Conservation (phyloP, 2,113 vertebrate genomes). For the Natator depressus region DNA sequence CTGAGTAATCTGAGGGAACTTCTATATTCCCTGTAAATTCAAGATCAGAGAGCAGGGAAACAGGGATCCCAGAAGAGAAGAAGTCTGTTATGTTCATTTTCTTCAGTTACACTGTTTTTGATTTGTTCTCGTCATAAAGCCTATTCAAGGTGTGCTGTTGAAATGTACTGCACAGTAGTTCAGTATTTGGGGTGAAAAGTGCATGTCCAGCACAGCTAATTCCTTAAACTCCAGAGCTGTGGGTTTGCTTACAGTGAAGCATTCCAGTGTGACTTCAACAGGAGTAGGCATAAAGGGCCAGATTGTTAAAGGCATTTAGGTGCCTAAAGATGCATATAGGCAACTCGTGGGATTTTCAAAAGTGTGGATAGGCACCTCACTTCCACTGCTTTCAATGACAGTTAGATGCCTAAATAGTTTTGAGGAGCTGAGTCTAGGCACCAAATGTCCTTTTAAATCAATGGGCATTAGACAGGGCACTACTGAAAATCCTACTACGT, state of each 20-base stretch:
- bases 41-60: not conserved
- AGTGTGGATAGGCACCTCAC: not conserved
- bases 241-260: not conserved
- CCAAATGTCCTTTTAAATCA: not conserved
- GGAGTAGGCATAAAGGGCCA: too few species aligned
- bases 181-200: not conserved
- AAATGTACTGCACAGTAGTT: not conserved
- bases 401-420: not conserved
- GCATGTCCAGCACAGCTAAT: not conserved
- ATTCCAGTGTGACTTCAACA: not conserved
- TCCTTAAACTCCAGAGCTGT: not conserved
- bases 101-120: fast-evolving
- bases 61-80: fast-evolving
- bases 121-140: not conserved
- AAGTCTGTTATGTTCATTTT: not conserved
- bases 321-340: too few species aligned
- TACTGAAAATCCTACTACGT: not conserved
- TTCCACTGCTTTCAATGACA: not conserved
- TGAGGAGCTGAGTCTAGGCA: not conserved
- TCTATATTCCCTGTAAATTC: fast-evolving
- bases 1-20: fast-evolving
- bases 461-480: too few species aligned
- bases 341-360: not conserved
- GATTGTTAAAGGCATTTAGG: too few species aligned
- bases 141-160: not conserved